phyloP scores from a whole-genome alignment of 2,113 vertebrate genomes.

The Numida meleagris region DNA sequence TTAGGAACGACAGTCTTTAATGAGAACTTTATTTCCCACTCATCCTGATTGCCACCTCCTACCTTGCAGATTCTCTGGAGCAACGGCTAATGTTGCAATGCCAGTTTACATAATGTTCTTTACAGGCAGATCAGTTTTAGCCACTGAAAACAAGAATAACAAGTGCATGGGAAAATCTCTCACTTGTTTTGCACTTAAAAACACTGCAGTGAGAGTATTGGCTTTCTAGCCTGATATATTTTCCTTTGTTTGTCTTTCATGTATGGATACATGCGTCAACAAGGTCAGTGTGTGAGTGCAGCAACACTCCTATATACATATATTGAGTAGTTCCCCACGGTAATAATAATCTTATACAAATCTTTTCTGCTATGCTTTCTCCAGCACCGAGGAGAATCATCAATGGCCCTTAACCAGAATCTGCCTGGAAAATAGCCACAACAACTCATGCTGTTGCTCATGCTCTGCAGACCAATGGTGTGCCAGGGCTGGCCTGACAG shows the following conservation, averaged over 20 bases:
- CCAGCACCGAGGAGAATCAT: neutral
- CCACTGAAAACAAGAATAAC: neutral
- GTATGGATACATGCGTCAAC: neutral
- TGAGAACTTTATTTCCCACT: neutral
- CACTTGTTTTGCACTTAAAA: neutral
- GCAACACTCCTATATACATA: neutral
- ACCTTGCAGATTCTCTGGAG: neutral
- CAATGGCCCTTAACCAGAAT: neutral
- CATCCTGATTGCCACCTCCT: neutral
- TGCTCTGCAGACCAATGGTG: too few relatives aligned
- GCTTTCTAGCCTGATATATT: neutral
- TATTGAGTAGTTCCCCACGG: neutral
- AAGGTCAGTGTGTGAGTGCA: neutral
- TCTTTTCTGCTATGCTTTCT: neutral
- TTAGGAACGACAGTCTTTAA: neutral
- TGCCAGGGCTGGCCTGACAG: too few relatives aligned
- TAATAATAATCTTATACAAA: neutral
- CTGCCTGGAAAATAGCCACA: too few relatives aligned
- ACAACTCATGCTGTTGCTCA: too few relatives aligned
- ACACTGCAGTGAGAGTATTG: neutral
- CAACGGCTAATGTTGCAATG: neutral
- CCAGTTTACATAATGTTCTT: neutral
- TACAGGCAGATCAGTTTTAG: neutral
- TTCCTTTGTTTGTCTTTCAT: neutral
- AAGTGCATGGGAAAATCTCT: neutral